These are phyloP conservation scores for Drosophila nebulosa DNA, from an alignment of 1,140 invertebrate genomes.

Conservation along the genomic window DNA sequence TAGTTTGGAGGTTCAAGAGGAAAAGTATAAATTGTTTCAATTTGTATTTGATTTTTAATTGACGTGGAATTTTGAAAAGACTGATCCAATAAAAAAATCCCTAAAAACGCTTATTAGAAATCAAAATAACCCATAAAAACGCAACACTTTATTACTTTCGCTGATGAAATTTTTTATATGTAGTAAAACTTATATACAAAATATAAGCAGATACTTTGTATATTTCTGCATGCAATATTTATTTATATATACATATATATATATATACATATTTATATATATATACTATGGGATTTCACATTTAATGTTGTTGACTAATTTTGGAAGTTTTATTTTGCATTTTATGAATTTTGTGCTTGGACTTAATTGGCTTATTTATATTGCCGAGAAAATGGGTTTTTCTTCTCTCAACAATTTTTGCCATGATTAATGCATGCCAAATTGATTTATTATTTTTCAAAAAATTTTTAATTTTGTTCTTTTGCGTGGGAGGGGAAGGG, in stretches of 20 bases:
- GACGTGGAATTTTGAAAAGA: too few species aligned
- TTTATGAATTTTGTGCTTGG: conserved; percentile 6
- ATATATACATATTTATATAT: too few species aligned
- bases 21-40: too few species aligned
- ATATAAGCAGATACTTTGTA: neutral
- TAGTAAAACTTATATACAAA: too few species aligned
- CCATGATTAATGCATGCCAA: conserved; percentile 60
- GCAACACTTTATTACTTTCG: too few species aligned
- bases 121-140: too few species aligned
- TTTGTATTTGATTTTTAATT: too few species aligned
- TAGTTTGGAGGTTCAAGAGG: too few species aligned
- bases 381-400: neutral
- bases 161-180: too few species aligned
- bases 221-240: too few species aligned
- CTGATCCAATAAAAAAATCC: too few species aligned
- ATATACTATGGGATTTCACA: neutral
- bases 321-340: neutral
- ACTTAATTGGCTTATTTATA: conserved; percentile 15
- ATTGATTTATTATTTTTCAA: conserved; percentile 74
- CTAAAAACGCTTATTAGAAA: too few species aligned
- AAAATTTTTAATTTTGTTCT: conserved; percentile 44
- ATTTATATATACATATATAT: neutral
- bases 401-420: conserved; percentile 36
- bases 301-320: neutral
- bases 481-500: neutral